Percentiles rank a stretch among this genome's conserved stretches.
These are phyloP conservation scores for Caerostris extrusa DNA, from an alignment of 1,140 invertebrate species.

Conservation along the genomic window DNA sequence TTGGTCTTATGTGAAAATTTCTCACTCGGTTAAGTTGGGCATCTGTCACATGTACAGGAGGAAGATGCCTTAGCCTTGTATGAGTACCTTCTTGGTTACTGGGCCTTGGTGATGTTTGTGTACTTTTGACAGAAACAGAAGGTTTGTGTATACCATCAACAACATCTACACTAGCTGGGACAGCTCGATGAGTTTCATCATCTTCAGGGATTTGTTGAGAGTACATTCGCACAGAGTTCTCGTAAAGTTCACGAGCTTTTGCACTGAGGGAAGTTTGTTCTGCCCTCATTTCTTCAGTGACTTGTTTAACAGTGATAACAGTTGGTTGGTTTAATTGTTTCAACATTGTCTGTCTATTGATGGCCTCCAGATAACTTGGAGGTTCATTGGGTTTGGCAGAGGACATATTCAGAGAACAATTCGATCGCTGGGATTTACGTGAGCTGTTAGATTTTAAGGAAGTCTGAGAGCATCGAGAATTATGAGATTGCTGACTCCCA, in stretches of 20 bases:
- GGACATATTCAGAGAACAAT: conserved; percentile 80
- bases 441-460: conserved; percentile 77
- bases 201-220: conserved; percentile 78
- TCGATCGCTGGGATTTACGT: conserved; percentile 79
- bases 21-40: conserved; percentile 55
- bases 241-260: conserved; percentile 81
- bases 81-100: conserved; percentile 26
- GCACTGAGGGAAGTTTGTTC: conserved; percentile 81
- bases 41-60: conserved; percentile 76
- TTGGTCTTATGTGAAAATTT: conserved; percentile 66
- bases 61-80: conserved; percentile 66
- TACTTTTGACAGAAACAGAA: conserved; percentile 70
- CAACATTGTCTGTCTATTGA: conserved; percentile 80
- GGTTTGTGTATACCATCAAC: conserved; percentile 60
- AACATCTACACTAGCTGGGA: conserved; percentile 75
- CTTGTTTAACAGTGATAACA: conserved; percentile 2
- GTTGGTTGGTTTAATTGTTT: conserved; percentile 77
- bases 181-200: conserved; percentile 78
- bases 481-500: conserved; percentile 74
- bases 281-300: conserved; percentile 80
- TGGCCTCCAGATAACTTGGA: conserved; percentile 80
- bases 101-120: conserved; percentile 47
- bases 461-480: conserved; percentile 61
- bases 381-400: conserved; percentile 79
- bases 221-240: conserved; percentile 82